Evolutionary conservation across 2,113 vertebrate species (phyloP).

Genomic region (Toxostoma redivivum): DNA sequence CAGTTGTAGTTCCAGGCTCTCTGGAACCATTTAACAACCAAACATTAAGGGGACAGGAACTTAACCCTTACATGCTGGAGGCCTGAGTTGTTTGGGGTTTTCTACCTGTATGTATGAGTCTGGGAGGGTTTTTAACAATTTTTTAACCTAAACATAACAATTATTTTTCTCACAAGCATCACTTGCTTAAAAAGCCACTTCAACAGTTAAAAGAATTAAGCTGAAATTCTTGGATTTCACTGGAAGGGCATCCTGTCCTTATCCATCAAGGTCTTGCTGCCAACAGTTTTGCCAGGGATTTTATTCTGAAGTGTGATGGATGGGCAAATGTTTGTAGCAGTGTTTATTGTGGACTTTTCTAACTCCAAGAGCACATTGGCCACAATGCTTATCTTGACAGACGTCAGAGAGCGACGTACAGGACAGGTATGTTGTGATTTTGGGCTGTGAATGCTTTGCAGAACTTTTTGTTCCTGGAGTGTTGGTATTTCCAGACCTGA

Average conservation of each 20-base stretch:
- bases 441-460: not conserved
- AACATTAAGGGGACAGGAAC: not conserved
- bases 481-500: not conserved
- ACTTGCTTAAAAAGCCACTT: not conserved
- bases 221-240: constrained; percentile 10
- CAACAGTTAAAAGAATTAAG: not conserved
- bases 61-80: not conserved
- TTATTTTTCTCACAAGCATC: not conserved
- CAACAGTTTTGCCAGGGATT: not conserved
- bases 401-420: accelerated
- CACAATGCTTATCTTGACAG: not conserved
- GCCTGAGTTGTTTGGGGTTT: not conserved
- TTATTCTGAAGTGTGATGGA: not conserved
- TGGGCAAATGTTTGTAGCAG: not conserved
- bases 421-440: not conserved
- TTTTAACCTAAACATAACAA: not conserved
- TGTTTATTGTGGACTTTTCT: not conserved
- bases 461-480: not conserved
- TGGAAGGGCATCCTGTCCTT: constrained; percentile 1
- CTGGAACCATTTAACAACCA: constrained; percentile 36
- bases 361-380: not conserved
- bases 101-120: not conserved
- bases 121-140: not conserved
- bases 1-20: constrained; percentile 14
- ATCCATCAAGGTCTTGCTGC: not conserved